phyloP scores from a whole-genome alignment of 2,888 invertebrate genomes.

The Lymantria monacha region DNA sequence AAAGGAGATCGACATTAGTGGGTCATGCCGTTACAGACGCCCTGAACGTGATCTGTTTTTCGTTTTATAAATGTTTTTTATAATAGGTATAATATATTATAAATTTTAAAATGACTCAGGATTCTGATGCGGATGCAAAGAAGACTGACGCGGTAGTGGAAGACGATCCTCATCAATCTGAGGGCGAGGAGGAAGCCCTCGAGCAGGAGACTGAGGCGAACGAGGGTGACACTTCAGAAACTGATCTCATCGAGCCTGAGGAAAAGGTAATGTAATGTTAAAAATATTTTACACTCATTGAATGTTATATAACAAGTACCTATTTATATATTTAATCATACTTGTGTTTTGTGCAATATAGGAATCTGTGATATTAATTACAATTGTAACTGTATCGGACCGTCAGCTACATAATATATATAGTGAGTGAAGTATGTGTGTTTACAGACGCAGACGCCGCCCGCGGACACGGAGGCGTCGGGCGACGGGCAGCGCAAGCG shows the following conservation, averaged over 20 bases:
- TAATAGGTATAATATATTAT: too few species aligned
- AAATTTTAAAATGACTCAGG: constrained; percentile 31
- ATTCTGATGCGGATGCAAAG: constrained; percentile 80
- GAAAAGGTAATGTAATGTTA: background rate
- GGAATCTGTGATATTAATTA: too few species aligned
- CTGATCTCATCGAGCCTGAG: constrained; percentile 9
- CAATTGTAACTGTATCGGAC: too few species aligned
- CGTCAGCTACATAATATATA: too few species aligned
- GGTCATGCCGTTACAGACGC: too few species aligned
- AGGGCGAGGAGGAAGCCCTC: constrained; percentile 49
- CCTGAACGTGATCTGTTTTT: too few species aligned
- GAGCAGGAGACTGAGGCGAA: constrained; percentile 43
- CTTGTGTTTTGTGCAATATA: too few species aligned
- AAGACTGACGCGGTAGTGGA: constrained; percentile 87
- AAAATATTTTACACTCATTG: background rate
- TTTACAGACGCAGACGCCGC: constrained; percentile 35
- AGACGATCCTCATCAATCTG: constrained; percentile 80
- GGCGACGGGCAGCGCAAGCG: constrained; percentile 76
- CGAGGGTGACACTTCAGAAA: constrained; percentile 18
- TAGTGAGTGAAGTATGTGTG: constrained; percentile 9
- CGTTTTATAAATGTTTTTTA: too few species aligned
- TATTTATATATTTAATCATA: too few species aligned
- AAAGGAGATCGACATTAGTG: too few species aligned
- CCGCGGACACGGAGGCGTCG: constrained; percentile 55
- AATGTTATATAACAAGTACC: too few species aligned